Evolutionary conservation across 2,113 vertebrate genomes (phyloP).

Genomic region (Corydoras maculifer): DNA sequence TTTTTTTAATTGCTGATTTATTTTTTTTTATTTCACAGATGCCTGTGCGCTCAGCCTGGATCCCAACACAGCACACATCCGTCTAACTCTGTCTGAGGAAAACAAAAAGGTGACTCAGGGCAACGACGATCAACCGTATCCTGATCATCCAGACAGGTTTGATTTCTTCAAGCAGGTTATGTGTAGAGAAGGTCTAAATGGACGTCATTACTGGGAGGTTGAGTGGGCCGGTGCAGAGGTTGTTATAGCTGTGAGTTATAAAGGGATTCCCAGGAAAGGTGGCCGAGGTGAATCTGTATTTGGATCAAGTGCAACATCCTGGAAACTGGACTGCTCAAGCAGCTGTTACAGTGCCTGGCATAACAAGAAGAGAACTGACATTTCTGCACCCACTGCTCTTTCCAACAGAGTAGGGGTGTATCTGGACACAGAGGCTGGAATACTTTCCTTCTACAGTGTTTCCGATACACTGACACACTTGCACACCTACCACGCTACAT

Average conservation of each 20-base stretch:
- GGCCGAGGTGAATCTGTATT: conserved; percentile 13
- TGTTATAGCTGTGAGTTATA: conserved; percentile 19
- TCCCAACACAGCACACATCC: conserved; percentile 16
- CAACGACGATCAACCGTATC: conserved; percentile 8
- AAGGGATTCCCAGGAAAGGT: conserved; percentile 20
- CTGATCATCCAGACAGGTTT: conserved; percentile 12
- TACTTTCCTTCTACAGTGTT: conserved; percentile 16
- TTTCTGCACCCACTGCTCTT: not conserved
- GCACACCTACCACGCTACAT: not conserved
- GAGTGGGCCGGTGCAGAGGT: conserved; percentile 11
- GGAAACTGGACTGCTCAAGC: conserved; percentile 22
- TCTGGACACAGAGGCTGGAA: not conserved
- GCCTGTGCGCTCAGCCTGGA: conserved; percentile 11
- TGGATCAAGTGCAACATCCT: not conserved
- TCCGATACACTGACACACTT: conserved; percentile 8
- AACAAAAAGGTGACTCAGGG: conserved; percentile 15
- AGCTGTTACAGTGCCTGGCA: conserved; percentile 16
- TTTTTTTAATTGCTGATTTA: not conserved
- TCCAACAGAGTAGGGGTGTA: conserved; percentile 21
- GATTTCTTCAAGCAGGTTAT: conserved; percentile 22
- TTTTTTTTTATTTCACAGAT: not conserved
- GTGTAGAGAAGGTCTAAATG: not conserved
- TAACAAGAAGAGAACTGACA: conserved; percentile 12
- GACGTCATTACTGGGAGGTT: conserved; percentile 22
- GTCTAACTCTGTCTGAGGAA: conserved; percentile 4